phyloP scores from a whole-genome alignment of 1,140 invertebrate genomes.

The Drosophila pseudoananassae region DNA sequence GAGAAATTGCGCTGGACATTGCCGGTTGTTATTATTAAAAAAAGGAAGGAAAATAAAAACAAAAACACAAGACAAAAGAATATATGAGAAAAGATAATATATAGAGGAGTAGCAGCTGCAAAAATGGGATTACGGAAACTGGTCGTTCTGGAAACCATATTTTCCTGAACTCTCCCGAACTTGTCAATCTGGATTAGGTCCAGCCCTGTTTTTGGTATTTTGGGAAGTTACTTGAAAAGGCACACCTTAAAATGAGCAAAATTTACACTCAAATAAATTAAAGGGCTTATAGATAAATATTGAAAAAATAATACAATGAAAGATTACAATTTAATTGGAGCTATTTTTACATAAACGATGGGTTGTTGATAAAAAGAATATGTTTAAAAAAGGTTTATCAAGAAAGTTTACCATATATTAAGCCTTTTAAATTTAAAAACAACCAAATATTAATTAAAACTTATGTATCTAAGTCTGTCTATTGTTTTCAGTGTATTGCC shows the following conservation, averaged over 20 bases:
- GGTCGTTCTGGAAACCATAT: neutral
- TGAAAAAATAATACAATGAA: neutral
- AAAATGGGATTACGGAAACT: constrained; percentile 4
- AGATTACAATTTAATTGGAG: neutral
- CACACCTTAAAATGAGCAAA: neutral
- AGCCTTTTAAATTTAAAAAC: too few species aligned
- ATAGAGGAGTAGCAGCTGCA: constrained; percentile 15
- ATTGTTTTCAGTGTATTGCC: neutral
- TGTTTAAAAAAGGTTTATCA: too few species aligned
- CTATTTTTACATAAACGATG: too few species aligned
- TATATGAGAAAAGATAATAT: neutral
- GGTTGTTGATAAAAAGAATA: too few species aligned
- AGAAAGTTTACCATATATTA: too few species aligned
- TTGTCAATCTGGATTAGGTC: constrained; percentile 25
- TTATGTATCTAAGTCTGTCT: too few species aligned
- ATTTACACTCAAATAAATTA: neutral
- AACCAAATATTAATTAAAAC: too few species aligned
- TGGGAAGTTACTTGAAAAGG: neutral
- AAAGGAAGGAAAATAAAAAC: neutral
- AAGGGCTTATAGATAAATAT: neutral
- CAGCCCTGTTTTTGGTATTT: neutral
- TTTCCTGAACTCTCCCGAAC: neutral
- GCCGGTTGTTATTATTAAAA: constrained; percentile 8
- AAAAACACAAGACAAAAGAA: neutral
- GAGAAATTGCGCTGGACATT: constrained; percentile 49